These are phyloP conservation scores for Rhea americana DNA, from an alignment of 2,113 vertebrate species.

Conservation along the genomic window DNA sequence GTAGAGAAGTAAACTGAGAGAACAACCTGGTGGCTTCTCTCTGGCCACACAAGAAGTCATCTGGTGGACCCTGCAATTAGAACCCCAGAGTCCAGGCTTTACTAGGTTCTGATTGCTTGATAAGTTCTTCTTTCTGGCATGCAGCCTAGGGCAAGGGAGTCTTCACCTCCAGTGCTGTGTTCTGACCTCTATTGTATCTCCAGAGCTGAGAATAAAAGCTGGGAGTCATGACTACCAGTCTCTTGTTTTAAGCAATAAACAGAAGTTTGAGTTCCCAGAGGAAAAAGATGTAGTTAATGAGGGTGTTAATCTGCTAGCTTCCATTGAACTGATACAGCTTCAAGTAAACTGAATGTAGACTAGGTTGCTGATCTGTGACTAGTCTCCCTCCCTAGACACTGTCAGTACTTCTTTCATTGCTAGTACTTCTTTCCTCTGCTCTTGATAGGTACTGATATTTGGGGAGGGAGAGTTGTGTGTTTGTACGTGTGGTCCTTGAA, in stretches of 20 bases:
- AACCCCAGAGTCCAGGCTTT: neutral
- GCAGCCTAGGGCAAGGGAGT: neutral
- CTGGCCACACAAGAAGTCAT: slow-evolving; percentile 41
- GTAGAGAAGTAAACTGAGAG: neutral
- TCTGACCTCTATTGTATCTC: neutral
- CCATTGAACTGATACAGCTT: neutral
- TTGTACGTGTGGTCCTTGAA: neutral
- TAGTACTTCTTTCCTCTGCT: neutral
- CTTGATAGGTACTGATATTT: neutral
- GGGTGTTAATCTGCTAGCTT: neutral
- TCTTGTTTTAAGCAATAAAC: neutral
- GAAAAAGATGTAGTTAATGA: neutral
- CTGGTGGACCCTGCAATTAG: neutral
- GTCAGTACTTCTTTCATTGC: neutral
- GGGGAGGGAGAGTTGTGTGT: too few species aligned
- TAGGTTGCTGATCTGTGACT: neutral
- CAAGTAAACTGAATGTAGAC: neutral
- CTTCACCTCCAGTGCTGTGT: neutral
- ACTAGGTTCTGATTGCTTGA: neutral
- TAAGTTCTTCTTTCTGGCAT: slow-evolving; percentile 6
- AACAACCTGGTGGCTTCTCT: neutral
- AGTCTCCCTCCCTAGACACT: neutral
- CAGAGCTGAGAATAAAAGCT: neutral
- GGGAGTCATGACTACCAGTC: neutral
- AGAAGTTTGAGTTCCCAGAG: neutral